Evolutionary conservation across 2,797 vertebrate genomes (phyloP).

Genomic region (Rhodeus uyekii): DNA sequence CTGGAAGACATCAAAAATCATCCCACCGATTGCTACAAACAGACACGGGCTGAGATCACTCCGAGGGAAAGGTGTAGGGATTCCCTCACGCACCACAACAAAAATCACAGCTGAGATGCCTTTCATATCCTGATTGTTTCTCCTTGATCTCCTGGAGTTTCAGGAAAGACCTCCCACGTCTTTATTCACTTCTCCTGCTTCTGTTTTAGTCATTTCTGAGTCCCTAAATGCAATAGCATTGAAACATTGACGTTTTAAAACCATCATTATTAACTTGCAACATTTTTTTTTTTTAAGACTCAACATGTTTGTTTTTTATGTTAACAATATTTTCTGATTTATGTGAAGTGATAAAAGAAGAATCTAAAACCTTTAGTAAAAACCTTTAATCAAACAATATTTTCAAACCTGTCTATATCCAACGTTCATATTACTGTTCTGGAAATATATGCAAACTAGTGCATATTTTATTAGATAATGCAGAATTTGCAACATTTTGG

Average conservation of each 20-base stretch:
- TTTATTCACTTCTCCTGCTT: background rate
- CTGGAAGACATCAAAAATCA: slow-evolving; percentile 75
- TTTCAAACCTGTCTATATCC: too few species aligned
- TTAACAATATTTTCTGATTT: too few species aligned
- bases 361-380: too few species aligned
- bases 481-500: background rate
- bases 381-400: background rate
- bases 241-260: background rate
- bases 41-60: slow-evolving; percentile 22
- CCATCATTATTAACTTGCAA: background rate
- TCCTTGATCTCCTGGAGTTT: slow-evolving; percentile 15
- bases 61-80: background rate
- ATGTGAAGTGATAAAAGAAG: too few species aligned
- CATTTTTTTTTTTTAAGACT: background rate
- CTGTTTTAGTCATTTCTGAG: too few species aligned
- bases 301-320: too few species aligned
- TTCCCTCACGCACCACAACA: background rate
- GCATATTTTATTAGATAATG: background rate
- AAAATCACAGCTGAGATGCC: background rate
- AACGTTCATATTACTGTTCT: background rate
- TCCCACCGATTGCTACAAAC: slow-evolving; percentile 61
- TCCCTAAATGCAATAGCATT: too few species aligned
- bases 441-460: background rate
- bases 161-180: slow-evolving; percentile 44
- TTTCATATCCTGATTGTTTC: background rate